Conservation (phyloP, 2,888 invertebrate species). For the Cremastinae sp. region DNA sequence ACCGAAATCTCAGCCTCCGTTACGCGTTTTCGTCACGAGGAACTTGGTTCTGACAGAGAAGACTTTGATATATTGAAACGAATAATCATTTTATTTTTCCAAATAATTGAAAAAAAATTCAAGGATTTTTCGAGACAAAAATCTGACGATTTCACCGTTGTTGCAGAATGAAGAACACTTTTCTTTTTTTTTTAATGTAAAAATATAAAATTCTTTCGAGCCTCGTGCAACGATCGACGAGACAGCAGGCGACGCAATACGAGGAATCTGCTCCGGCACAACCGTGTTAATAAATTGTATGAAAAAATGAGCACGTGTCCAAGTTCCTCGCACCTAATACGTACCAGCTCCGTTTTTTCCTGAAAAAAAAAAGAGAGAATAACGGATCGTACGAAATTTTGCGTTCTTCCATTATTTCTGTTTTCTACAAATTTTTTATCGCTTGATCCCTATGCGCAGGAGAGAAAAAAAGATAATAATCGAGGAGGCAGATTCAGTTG, state of each 20-base stretch:
- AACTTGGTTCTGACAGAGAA: conserved; percentile 55
- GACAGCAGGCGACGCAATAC: conserved; percentile 4
- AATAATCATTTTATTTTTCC: conserved; percentile 2
- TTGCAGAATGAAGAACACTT: background rate
- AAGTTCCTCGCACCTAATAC: conserved; percentile 61
- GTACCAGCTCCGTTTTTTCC: conserved; percentile 47
- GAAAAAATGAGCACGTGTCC: conserved; percentile 61
- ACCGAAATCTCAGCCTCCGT: conserved; percentile 25
- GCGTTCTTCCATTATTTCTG: conserved; percentile 14
- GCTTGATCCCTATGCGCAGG: conserved; percentile 19
- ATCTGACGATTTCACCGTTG: too few species aligned
- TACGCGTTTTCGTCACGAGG: conserved; percentile 48
- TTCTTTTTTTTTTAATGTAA: background rate
- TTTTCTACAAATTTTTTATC: conserved; percentile 26
- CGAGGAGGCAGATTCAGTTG: conserved; percentile 3
- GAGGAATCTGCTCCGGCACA: conserved; percentile 38
- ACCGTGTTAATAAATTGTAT: conserved; percentile 43
- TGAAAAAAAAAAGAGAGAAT: conserved; percentile 25
- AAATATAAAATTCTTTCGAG: background rate
- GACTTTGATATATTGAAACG: too few species aligned
- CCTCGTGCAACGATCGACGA: conserved; percentile 21
- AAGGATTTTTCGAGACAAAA: too few species aligned
- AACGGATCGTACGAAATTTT: conserved; percentile 20
- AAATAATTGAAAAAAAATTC: too few species aligned
- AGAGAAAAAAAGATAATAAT: background rate